Evolutionary conservation across 2,888 invertebrate species (phyloP).

Genomic region (Pocota personata): DNA sequence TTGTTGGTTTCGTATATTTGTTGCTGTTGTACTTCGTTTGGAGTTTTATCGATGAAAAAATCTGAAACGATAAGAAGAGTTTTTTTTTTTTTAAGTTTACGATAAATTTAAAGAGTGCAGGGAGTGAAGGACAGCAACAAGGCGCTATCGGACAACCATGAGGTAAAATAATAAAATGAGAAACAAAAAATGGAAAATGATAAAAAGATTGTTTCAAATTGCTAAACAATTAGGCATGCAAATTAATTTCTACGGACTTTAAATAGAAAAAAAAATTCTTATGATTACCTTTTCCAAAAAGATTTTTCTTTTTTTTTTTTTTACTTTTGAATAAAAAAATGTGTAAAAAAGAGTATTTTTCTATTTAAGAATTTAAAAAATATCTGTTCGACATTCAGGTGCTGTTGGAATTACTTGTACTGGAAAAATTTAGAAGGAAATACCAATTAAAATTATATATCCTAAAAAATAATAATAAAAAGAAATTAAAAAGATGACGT

Average conservation of each 20-base stretch:
- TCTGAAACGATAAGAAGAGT: conserved; percentile 73
- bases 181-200: neutral
- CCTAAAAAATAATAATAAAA: conserved; percentile 24
- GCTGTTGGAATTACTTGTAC: conserved; percentile 81
- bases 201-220: neutral
- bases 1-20: conserved; percentile 48
- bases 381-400: conserved; percentile 80
- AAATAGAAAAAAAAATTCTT: neutral
- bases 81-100: neutral
- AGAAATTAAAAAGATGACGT: conserved; percentile 10
- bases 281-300: conserved; percentile 50
- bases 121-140: neutral
- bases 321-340: conserved; percentile 43
- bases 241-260: conserved; percentile 25
- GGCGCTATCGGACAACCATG: conserved; percentile 8
- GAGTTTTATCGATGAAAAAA: conserved; percentile 80
- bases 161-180: neutral
- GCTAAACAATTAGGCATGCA: conserved; percentile 49
- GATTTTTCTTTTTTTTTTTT: conserved; percentile 40
- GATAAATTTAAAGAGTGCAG: neutral
- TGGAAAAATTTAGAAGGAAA: conserved; percentile 77
- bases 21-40: conserved; percentile 48
- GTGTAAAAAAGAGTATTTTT: conserved; percentile 60
- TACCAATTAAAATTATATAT: conserved; percentile 53
- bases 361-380: conserved; percentile 77